These are phyloP conservation scores for Drosophila tanythrix DNA, from an alignment of 2,888 invertebrate species.

Conservation along the genomic window DNA sequence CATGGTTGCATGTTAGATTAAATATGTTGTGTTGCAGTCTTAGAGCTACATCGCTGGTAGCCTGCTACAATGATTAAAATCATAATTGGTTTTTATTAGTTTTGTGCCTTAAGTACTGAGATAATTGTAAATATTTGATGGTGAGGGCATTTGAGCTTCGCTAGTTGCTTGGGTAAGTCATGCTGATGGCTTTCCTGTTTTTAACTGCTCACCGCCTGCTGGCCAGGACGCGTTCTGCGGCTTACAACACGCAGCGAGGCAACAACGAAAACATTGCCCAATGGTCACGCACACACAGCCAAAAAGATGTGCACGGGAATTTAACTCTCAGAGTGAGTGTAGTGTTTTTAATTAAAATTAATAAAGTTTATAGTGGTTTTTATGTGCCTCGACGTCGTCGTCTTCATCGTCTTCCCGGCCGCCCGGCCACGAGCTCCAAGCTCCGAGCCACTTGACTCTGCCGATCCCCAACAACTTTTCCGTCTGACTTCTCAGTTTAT, in stretches of 20 bases:
- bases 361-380: slow-evolving; percentile 78
- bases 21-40: no score
- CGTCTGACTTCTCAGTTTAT: slow-evolving; percentile 15
- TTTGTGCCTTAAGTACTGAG: not conserved
- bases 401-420: slow-evolving; percentile 1
- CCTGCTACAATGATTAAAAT: not conserved
- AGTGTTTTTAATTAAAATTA: slow-evolving; percentile 80
- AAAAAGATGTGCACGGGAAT: slow-evolving; percentile 56
- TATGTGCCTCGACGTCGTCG: slow-evolving; percentile 43
- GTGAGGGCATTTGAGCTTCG: slow-evolving; percentile 16
- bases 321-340: slow-evolving; percentile 75
- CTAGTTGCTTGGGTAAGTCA: not conserved
- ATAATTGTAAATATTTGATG: not conserved
- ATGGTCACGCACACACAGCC: slow-evolving; percentile 57
- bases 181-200: slow-evolving; percentile 69
- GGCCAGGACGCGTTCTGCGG: slow-evolving; percentile 71
- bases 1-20: no score
- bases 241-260: slow-evolving; percentile 59
- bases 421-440: not conserved
- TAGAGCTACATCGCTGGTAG: no score
- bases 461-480: not conserved
- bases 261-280: slow-evolving; percentile 50
- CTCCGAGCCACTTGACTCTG: slow-evolving; percentile 2
- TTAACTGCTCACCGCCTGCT: slow-evolving; percentile 75
- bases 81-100: not conserved